Evolutionary conservation across 37 sponge, comb jelly and placozoan species (phyloP), one percentile per base, ranked within the genome.

Genomic region (Axinella damicornis): DNA sequence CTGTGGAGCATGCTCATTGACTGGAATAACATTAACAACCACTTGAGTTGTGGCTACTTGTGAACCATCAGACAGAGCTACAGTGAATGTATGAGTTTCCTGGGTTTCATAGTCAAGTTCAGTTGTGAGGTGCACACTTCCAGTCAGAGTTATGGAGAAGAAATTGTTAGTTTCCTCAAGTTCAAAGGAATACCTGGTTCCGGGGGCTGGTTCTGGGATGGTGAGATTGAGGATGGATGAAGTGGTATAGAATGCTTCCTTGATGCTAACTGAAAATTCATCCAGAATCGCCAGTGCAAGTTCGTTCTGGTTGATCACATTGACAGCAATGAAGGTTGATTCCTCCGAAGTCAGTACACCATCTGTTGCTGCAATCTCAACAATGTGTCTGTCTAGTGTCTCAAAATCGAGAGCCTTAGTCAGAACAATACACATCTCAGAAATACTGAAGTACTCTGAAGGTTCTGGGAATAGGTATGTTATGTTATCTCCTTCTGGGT

Each of bases 401-500:
- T 86, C 87, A 82, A 59, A 78, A 32, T 83, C 87, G 15, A 82
- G 39, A 53, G 32, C 20, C 36, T 35, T 5, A 22, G 37, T 54
- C 30, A 90, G 69, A 18, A 39, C 12, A 0, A 90, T 0, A 22
- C 75, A 65, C 16, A 34, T 76, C 25, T 64, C 61, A 15, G 36
- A 39, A 18, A 78, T 61, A 37, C 68, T 30, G 31, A 84, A 83
- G 52, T n/a, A 30, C 27, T 41, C 54, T 6, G 57, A 53, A 13
- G 63, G 46, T 22, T 28, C 24, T 20, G n/a, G 39, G 6, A 77
- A 5, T 5, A 52, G 78, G 59, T 70, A 71, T 52, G 73, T 86
- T n/a, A 78, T 77, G 27, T 70, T 71, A 62, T 86, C 79, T 11
- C 73, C 87, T 53, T 86, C 87, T 41, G 40, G 24, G 78, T 86